Percentiles rank a stretch among this genome's conserved stretches.
phyloP scores from a whole-genome alignment of 2,113 vertebrate species.

The western clawed frog (Xenopus tropicalis) region UCB_Xtro_10.0 CM004445.2:92246001-92246500 shows the following conservation, averaged over 20 bases:
- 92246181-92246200: slow-evolving; percentile 90
- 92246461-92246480: not conserved
- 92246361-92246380: slow-evolving; percentile 87
- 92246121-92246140: slow-evolving; percentile 81
- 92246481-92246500: too few species aligned
- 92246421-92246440: slow-evolving; percentile 87
- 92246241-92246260: slow-evolving; percentile 78
- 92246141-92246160: slow-evolving; percentile 84
- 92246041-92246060: slow-evolving; percentile 60
- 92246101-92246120: slow-evolving; percentile 71
- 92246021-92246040: slow-evolving; percentile 77
- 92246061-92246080: slow-evolving; percentile 75
- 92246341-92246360: slow-evolving; percentile 77
- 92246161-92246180: slow-evolving; percentile 80
- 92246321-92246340: slow-evolving; percentile 75
- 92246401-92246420: slow-evolving; percentile 88
- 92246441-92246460: not conserved
- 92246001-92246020: slow-evolving; percentile 74
- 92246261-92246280: slow-evolving; percentile 74
- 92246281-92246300: slow-evolving; percentile 94
- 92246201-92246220: slow-evolving; percentile 89
- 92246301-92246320: slow-evolving; percentile 83
- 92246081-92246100: slow-evolving; percentile 76
- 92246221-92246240: slow-evolving; percentile 95
- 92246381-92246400: slow-evolving; percentile 97